phyloP scores from a whole-genome alignment of 2,113 vertebrate genomes.

The Seriola quinqueradiata region DNA sequence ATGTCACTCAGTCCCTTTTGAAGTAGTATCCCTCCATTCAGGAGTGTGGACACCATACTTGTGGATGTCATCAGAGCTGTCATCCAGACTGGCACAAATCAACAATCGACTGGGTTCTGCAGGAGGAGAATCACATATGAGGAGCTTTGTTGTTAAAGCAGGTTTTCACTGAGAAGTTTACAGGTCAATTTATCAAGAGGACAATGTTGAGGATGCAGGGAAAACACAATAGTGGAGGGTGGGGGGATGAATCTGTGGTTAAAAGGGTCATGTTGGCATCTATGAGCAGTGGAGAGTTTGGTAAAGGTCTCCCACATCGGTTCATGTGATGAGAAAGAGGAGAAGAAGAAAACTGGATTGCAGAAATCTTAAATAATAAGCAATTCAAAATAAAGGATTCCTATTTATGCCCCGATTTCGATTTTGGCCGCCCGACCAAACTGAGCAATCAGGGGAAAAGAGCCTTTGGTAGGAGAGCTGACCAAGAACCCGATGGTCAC shows the following conservation, averaged over 20 bases:
- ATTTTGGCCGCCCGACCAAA: too few relatives aligned
- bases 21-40: constrained; percentile 23
- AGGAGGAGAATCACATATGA: not conserved
- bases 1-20: constrained; percentile 43
- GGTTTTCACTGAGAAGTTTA: not conserved
- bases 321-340: not conserved
- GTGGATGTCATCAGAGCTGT: constrained; percentile 27
- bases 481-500: too few relatives aligned
- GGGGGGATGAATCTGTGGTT: not conserved
- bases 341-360: too few relatives aligned
- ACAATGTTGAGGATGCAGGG: not conserved
- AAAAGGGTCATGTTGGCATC: not conserved
- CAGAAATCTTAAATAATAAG: too few relatives aligned
- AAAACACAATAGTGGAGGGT: not conserved
- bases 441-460: too few relatives aligned
- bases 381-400: too few relatives aligned
- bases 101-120: constrained; percentile 19
- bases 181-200: not conserved
- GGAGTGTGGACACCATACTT: constrained; percentile 2
- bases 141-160: constrained; percentile 6
- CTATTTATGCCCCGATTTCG: too few relatives aligned
- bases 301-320: not conserved
- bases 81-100: constrained; percentile 16
- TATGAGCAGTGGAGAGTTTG: not conserved
- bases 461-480: too few relatives aligned